Evolutionary conservation across 2,797 vertebrate genomes (phyloP), one percentile per base, ranked within the genome.

Genomic region (Lagodon rhomboides): DNA sequence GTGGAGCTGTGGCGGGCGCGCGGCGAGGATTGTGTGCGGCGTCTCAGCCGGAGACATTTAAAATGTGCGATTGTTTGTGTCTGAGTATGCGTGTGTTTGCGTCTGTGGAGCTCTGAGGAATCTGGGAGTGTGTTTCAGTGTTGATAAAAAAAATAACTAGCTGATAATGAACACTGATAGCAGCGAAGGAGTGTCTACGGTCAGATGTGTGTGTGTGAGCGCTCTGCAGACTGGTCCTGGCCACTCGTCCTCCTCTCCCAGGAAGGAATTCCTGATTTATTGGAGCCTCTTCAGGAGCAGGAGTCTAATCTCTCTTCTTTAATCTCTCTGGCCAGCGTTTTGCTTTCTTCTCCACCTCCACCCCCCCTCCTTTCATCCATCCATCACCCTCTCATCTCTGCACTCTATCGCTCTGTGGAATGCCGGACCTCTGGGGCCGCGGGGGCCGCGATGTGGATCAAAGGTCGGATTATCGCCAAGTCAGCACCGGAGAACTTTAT

Each of bases 231-330:
- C 81, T 53, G 71, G 73, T 85, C 77, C 55, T 15, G 71, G 72
- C 49, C 38, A 25, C 80, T 87, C 77, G 80, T 82, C 78, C 83
- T 83, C 83, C 73, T 81, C 61, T 79, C 54, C 63, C 23, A 25
- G 50, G 72, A 73, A 88, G 77, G 85, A 92, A 93, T 92, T 91
- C 75, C 77, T 92, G 90, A 93, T 93, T 93, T 92, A 93, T 80
- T 90, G 74, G 77, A 90, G 79, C 79, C 88, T 91, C 89, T 92
- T 92, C 90, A 69, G 87, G 81, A 88, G 86, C 89, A 80, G 80
- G 56, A 91, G 86, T 87, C 88, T 93, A 93, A 95, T 94, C 93
- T 93, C 90, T 87, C 79, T 85, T 87, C 89, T 94, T 93, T 94
- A 93, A 95, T 94, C 93, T 93, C 77, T 69, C 64, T 56, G 76